Evolutionary conservation across 2,113 vertebrate genomes (phyloP), one percentile per base, ranked within the genome.

Genomic region (Apeltes quadracus): DNA sequence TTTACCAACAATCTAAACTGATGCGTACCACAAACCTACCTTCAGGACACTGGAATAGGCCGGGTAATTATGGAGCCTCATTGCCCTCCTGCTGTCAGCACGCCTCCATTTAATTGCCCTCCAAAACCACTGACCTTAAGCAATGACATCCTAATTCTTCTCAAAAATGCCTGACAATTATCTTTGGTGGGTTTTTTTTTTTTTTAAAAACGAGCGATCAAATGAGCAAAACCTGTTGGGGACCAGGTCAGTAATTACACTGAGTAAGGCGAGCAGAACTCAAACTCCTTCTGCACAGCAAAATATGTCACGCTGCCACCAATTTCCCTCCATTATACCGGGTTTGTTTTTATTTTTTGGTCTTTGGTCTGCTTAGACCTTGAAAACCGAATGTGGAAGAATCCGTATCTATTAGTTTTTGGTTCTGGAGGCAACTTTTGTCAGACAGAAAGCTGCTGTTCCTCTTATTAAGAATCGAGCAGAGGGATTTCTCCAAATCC

Each of bases 61-160:
- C 20, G 22, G 50, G 83, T 87, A 84, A 88, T 90, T 88, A 84
- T 76, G 57, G 72, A 68, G 72, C 66, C 48, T 84, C 76, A 65
- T 75, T 11, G 55, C 54, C 7, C 14, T 34, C 89, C 76, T 61
- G 74, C 76, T 85, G 84, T 78, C 84, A 90, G 84, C 84, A 85
- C 63, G 75, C 43, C 68, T 77, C 44, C 11, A 13, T 79, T 83
- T 87, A 89, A 91, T 88, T 91, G 84, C 84, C 81, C 79, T 85
- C 44, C 81, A 57, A 15, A 46, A 69, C 66, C 62, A 69, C 76
- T 76, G 87, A 83, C 85, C 87, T 86, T 69, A 27, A 81, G 53
- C 57, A 29, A 77, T n/a, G 83, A 86, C 34, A 39, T 86, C 83
- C 69, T 57, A n/a, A 13, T 83, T 84, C 57, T 78, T 83, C 64